Evolutionary conservation across 2,113 vertebrate genomes (phyloP), one percentile per base, ranked within the genome.

Genomic region (Callopanchax toddi): DNA sequence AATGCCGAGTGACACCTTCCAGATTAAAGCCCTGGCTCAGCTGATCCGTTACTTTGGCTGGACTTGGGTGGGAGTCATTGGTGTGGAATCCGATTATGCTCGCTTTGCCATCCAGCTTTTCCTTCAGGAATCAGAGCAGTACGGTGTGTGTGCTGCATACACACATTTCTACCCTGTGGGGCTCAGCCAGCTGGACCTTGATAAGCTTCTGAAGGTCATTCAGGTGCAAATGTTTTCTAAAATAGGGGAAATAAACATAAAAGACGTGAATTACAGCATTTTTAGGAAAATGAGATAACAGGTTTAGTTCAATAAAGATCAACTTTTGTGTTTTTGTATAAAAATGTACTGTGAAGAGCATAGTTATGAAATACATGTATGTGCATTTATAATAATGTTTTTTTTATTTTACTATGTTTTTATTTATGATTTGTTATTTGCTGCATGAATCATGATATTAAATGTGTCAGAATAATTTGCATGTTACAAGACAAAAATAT

Each of bases 61-160:
- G 92, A 91, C 80, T 16, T 93, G 91, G 90, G 87, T 93, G 9
- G 90, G 92, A 12, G 71, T 91, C 22, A 91, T 91, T 10, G 91
- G 92, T 0, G 71, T 76, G 45, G 83, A 93, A 20, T 79, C 86
- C 11, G 92, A 92, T 50, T 92, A 92, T 11, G 91, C 91, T 17
- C 86, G 37, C 16, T 91, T 89, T 79, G 90, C 87, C 43, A 87
- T 92, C 18, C 88, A 92, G 64, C 85, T 89, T 8, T 92, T 93
- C 67, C 71, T 90, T 20, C 79, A 91, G 40, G 92, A 91, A 37
- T 88, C 89, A 5, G 64, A 61, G 20, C 75, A 64, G 22, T 84
- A 82, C 1, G 37, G 82, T 20, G 83, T 90, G 23, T 92, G 91
- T 64, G 62, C 89, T 52, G 89, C 90, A 13, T 92, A 89, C 54